Conservation (phyloP, 2,888 invertebrate species). For the Calliphora vomitoria region DNA sequence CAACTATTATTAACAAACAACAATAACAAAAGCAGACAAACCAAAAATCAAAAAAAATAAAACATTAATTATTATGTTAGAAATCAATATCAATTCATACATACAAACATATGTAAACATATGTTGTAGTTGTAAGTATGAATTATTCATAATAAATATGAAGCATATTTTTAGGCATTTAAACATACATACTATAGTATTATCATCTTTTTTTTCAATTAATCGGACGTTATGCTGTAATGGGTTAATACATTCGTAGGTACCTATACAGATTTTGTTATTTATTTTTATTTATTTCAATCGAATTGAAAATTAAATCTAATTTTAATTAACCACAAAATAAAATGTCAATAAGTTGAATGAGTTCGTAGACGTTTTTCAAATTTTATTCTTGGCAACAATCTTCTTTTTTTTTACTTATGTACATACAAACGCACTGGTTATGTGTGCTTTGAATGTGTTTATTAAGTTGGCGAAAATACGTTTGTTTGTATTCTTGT, state of each 20-base stretch:
- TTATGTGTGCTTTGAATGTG: neutral
- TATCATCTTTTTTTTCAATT: neutral
- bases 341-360: constrained; percentile 72
- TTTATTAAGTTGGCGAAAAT: neutral
- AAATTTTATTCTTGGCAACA: constrained; percentile 69
- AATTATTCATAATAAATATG: neutral
- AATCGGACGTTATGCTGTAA: too few relatives aligned
- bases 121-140: neutral
- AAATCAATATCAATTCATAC: constrained; percentile 37
- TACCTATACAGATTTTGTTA: neutral
- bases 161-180: constrained; percentile 18
- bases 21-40: neutral
- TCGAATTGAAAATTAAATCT: constrained; percentile 25
- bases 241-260: neutral
- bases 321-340: constrained; percentile 43
- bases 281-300: neutral
- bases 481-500: constrained; percentile 1
- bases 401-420: constrained; percentile 8
- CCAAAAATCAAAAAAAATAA: neutral
- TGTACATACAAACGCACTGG: neutral
- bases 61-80: neutral
- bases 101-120: neutral
- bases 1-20: constrained; percentile 4
- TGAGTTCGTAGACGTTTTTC: constrained; percentile 70
- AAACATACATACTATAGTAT: neutral